Base-by-base conservation (phyloP, 2,113 vertebrate species). In the Psilopogon haemacephalus region DNA sequence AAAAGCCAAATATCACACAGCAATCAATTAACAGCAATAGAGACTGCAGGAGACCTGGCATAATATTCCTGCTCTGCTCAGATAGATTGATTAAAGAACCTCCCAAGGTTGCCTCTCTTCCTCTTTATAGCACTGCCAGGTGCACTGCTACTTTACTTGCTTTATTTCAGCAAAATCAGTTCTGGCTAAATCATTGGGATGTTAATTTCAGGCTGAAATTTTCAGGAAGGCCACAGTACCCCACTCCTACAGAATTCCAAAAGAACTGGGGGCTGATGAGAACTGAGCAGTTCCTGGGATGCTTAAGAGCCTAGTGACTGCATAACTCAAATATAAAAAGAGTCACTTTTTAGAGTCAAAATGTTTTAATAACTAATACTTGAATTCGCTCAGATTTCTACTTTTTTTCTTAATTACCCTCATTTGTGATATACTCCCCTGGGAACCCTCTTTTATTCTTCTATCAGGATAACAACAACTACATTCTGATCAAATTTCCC, bases 21-120 rank as follows among this genome's bases (percentile, higher is more conserved):
- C 58, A 93, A 74, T 78, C 84, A 90, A 71, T 88, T 90, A 94
- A 63, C 46, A 93, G 40, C 56, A 73, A 64, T 8, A 86, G 35
- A 83, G 72, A 20, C 70, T 68, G 73, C 26, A 55, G 89, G 80
- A 90, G 27, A 86, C 32, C 33, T 82, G 68, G 75, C 65, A 75
- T 50, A 88, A 78, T 59, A 78, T 27, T 86, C 48, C 33, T 84
- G 44, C 44, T 92, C 62, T 78, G 77, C 70, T 81, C 73, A 72
- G 46, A 73, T 3, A 52, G 52, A 74, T 55, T 73, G 55, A 93
- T 86, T 64, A 75, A 56, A 54, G 40, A 33, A 48, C 8, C 48
- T 71, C 35, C 62, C 48, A 74, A 40, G 56, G 52, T 27, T 90
- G 48, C 63, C 50, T 69, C 48, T 71, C 8, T 63, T 80, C 24